Percentiles rank a stretch among this genome's conserved stretches.
phyloP scores from a whole-genome alignment of 92 coral and sea anemone genomes.

The Phymanthus crucifer region DNA sequence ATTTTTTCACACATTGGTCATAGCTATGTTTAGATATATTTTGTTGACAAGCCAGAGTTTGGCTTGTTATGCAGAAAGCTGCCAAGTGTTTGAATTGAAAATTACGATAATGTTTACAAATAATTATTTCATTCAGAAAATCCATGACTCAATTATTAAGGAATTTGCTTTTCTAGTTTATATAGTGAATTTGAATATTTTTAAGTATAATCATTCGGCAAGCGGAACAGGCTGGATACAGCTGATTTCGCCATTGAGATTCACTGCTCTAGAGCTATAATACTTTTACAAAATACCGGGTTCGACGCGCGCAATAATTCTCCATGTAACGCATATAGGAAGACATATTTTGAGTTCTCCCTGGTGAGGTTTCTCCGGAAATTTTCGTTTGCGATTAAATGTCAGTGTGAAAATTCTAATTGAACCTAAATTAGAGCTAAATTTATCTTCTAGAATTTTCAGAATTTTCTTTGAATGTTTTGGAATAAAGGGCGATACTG shows the following conservation, averaged over 20 bases:
- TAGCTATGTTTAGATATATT: background rate
- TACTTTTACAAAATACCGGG: no score
- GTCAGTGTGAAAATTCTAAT: no score
- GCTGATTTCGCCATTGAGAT: background rate
- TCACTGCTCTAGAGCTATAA: background rate
- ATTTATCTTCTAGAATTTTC: background rate
- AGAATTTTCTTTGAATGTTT: background rate
- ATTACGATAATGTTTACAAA: background rate
- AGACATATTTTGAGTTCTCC: no score
- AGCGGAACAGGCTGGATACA: background rate
- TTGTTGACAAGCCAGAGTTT: constrained; percentile 9
- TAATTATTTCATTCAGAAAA: background rate
- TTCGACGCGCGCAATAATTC: no score
- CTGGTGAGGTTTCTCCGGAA: no score
- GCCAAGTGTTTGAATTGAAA: background rate
- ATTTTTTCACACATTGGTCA: background rate
- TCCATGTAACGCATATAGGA: no score
- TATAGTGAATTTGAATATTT: background rate
- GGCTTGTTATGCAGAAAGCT: background rate
- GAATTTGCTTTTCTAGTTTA: background rate
- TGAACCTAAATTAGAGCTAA: no score
- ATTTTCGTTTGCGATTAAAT: no score
- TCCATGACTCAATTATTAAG: background rate
- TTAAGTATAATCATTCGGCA: background rate
- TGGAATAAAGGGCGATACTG: background rate